Conservation (phyloP, 2,888 invertebrate species). For the Halictus ligatus region DNA sequence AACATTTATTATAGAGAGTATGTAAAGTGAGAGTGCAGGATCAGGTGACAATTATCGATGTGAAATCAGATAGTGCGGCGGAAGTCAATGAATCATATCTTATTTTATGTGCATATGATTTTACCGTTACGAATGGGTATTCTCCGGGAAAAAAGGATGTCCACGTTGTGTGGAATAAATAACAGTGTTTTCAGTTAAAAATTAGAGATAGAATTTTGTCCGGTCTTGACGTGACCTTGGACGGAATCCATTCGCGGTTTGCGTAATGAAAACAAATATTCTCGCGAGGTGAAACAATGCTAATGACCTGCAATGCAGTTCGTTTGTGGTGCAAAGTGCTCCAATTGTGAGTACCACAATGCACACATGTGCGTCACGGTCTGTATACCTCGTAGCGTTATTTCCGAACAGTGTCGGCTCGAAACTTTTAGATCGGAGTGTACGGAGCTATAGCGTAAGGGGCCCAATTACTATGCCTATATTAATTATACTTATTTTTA, state of each 20-base stretch:
- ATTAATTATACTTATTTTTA: too few species aligned
- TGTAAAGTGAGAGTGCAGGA: not conserved
- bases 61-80: not conserved
- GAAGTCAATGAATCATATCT: not conserved
- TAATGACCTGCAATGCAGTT: constrained; percentile 61
- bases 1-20: not conserved
- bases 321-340: constrained; percentile 52
- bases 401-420: not conserved
- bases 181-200: not conserved
- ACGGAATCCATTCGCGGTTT: not conserved
- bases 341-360: constrained; percentile 55
- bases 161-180: not conserved
- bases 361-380: constrained; percentile 53
- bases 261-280: constrained; percentile 18
- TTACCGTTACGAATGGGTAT: not conserved
- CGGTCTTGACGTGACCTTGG: not conserved
- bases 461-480: too few species aligned
- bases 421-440: not conserved
- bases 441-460: not conserved
- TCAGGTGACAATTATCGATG: not conserved
- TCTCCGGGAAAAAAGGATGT: not conserved
- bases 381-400: constrained; percentile 40
- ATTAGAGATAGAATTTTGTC: not conserved
- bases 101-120: not conserved
- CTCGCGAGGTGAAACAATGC: constrained; percentile 29